Evolutionary conservation across 2,113 vertebrate species (phyloP).

Genomic region (Rynchops niger): DNA sequence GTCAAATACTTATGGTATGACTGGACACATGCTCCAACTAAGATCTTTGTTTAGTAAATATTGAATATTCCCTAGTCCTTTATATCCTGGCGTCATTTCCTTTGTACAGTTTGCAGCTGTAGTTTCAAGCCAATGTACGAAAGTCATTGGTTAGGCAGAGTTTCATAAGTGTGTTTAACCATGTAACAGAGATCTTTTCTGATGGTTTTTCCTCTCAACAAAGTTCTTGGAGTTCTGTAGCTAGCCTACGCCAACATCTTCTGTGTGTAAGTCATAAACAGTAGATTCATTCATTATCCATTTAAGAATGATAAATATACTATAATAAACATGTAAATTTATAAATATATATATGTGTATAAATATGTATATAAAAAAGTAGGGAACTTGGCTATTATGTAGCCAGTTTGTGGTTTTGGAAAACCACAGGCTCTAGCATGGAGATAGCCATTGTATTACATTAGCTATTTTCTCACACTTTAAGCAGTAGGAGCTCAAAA

Average conservation of each 20-base stretch:
- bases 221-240: neutral
- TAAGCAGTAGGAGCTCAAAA: neutral
- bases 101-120: conserved; percentile 54
- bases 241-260: neutral
- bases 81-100: conserved; percentile 65
- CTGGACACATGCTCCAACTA: conserved; percentile 20
- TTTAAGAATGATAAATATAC: neutral
- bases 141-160: neutral
- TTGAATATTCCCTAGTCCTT: conserved; percentile 59
- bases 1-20: conserved; percentile 47
- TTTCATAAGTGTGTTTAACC: conserved; percentile 1
- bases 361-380: neutral
- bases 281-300: neutral
- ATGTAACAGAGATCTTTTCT: neutral
- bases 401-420: conserved; percentile 9
- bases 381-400: neutral
- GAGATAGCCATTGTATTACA: neutral
- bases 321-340: neutral
- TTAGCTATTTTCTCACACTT: neutral
- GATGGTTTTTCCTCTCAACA: neutral
- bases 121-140: conserved; percentile 16
- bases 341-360: neutral
- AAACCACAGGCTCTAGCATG: conserved; percentile 4
- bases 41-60: conserved; percentile 68
- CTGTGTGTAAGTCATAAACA: neutral